Conservation (phyloP, 1,140 invertebrate genomes). For the Polypedilum pembai region DNA sequence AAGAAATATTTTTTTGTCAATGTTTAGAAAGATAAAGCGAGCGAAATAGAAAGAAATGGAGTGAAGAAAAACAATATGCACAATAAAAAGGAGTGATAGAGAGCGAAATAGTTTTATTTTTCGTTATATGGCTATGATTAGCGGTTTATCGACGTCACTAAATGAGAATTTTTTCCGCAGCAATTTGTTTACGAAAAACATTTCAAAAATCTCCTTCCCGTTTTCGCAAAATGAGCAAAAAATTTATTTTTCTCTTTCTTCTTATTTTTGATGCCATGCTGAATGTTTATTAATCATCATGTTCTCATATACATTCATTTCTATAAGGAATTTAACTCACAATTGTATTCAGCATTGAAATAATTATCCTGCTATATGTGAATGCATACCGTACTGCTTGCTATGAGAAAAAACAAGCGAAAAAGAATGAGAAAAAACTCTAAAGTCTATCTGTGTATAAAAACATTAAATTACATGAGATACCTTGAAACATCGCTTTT, state of each 20-base stretch:
- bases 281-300: slow-evolving; percentile 7
- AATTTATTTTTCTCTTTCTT: not conserved
- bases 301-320: not conserved
- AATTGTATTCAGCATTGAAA: slow-evolving; percentile 21
- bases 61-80: not conserved
- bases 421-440: not conserved
- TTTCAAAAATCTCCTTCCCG: slow-evolving; percentile 21
- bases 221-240: not conserved
- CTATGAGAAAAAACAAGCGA: not conserved
- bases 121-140: not conserved
- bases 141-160: slow-evolving; percentile 24
- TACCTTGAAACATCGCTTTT: slow-evolving; percentile 27
- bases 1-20: too few species aligned
- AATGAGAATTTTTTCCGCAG: not conserved
- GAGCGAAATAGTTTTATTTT: slow-evolving; percentile 21
- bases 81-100: too few species aligned
- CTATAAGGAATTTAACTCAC: slow-evolving; percentile 2
- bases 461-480: slow-evolving; percentile 28
- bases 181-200: slow-evolving; percentile 21
- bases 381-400: not conserved
- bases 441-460: slow-evolving; percentile 25
- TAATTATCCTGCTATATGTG: slow-evolving; percentile 23
- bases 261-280: not conserved
- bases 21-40: not conserved
- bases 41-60: not conserved